Evolutionary conservation across 2,888 invertebrate species (phyloP), one percentile per base, ranked within the genome.

Genomic region (Crematogaster levior): DNA sequence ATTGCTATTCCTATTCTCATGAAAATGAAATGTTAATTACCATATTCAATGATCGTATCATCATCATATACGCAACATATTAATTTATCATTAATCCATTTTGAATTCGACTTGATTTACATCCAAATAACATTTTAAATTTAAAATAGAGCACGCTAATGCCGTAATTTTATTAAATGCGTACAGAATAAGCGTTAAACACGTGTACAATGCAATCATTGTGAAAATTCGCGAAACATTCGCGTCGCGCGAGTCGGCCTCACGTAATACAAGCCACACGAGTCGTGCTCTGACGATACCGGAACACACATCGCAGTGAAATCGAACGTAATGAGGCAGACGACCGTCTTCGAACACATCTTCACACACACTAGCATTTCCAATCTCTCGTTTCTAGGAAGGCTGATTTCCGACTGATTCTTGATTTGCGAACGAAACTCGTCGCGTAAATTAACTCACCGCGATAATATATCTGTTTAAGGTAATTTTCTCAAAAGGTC

Each of bases 241-340:
- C 43, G 51, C 37, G 46, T 15, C 46, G 34, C n/a, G 24, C 43
- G 43, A 56, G 1, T 73, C 56, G 30, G 9, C 37, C n/a, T 65
- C 53, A 60, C 70, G 65, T 65, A 85, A 81, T 82, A 84, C 81
- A 85, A 87, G 85, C 30, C 30, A 56, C 10, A 61, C 61, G 43
- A 84, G 58, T 82, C 60, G 84, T 37, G 77, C 81, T 87, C 84
- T 82, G 87, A 87, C 77, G 87, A 82, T 87, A 53, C 21, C 30
- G 73, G 77, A 80, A 77, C 77, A 72, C 66, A 34, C 40, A 21
- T 34, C 63, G 30, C 51, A 68, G 85, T 84, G 87, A 87, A 87
- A 87, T 85, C 85, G 85, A 83, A 83, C 81, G 80, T 74, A 53
- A 74, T 43, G 68, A 79, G 68, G 43, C 68, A 34, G 30, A 79